A percentile compares a stretch with the other conserved stretches of the same genome.
These are phyloP conservation scores for Achroia grisella DNA, from an alignment of 1,140 invertebrate species.

Conservation along the genomic window DNA sequence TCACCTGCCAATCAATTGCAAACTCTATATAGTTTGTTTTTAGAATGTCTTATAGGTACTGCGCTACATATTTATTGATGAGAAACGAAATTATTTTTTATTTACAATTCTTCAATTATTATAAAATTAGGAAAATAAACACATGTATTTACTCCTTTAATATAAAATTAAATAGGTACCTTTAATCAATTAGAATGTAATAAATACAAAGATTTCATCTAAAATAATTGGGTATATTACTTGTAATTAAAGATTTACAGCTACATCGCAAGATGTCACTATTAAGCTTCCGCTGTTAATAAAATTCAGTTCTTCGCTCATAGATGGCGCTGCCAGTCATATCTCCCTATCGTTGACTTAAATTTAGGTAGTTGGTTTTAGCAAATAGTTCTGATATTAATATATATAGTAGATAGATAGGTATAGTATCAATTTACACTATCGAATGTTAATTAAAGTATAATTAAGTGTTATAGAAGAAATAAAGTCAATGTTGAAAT, in stretches of 20 bases:
- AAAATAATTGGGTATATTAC: background rate
- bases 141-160: background rate
- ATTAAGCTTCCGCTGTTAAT: background rate
- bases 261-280: conserved; percentile 1
- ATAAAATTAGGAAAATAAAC: background rate
- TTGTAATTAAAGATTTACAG: background rate
- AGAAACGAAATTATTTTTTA: background rate
- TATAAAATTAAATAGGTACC: background rate
- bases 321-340: conserved; percentile 1
- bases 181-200: background rate
- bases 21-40: no score
- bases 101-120: background rate
- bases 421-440: no score
- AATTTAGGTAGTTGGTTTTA: no score
- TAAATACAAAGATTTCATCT: no score
- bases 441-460: no score
- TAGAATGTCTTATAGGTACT: background rate
- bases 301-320: background rate
- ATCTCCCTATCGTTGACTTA: background rate
- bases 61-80: background rate
- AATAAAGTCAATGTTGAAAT: no score
- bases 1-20: conserved; percentile 17
- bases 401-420: no score
- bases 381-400: no score
- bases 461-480: no score